These are phyloP conservation scores for Centropristis striata DNA, from an alignment of 2,113 vertebrate species.

Conservation along the genomic window DNA sequence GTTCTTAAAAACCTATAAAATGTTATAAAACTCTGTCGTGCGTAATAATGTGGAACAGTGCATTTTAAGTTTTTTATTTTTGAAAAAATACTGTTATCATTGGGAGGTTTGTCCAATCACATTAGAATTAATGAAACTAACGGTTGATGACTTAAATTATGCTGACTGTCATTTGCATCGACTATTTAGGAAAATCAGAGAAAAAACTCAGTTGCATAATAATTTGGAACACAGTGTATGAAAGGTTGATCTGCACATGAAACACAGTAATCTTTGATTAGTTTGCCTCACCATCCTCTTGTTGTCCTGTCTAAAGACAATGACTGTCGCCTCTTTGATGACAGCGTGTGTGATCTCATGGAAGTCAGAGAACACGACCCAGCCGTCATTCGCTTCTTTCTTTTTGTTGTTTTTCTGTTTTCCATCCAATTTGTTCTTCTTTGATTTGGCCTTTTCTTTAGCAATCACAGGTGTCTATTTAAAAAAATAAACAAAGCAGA, in stretches of 20 bases:
- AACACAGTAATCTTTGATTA: background rate
- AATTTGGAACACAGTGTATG: too few species aligned
- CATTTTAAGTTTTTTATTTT: too few species aligned
- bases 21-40: too few species aligned
- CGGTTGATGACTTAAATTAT: too few species aligned
- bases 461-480: constrained; percentile 78
- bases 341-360: constrained; percentile 96
- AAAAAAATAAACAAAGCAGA: background rate
- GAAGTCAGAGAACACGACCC: constrained; percentile 94
- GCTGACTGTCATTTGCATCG: too few species aligned
- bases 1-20: too few species aligned
- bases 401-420: constrained; percentile 87
- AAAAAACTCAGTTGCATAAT: too few species aligned
- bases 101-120: too few species aligned
- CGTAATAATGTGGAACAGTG: too few species aligned
- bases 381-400: constrained; percentile 82
- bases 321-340: constrained; percentile 90
- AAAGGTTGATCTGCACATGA: background rate
- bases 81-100: too few species aligned
- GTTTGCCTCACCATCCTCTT: constrained; percentile 90
- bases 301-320: constrained; percentile 95
- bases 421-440: constrained; percentile 88
- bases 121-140: too few species aligned
- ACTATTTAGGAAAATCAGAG: too few species aligned
- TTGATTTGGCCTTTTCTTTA: constrained; percentile 91